These are phyloP conservation scores for Pseudochirops cupreus DNA, from an alignment of 2,797 vertebrate genomes.

Conservation along the genomic window DNA sequence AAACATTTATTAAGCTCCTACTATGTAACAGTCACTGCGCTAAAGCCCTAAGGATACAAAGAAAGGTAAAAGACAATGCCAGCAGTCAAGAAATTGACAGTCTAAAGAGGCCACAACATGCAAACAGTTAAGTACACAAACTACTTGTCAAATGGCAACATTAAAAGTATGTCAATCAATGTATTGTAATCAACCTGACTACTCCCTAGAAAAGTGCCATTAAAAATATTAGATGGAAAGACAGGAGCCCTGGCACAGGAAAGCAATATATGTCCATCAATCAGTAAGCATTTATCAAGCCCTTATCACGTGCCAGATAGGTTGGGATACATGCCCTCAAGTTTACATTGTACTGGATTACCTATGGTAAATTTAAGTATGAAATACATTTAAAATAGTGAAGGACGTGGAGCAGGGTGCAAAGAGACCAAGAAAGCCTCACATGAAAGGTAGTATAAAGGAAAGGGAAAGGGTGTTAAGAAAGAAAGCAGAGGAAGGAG, in stretches of 20 bases:
- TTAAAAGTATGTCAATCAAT: neutral
- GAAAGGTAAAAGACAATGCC: too few species aligned
- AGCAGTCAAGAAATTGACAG: too few species aligned
- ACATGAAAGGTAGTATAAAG: neutral
- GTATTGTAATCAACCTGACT: neutral
- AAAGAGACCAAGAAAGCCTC: neutral
- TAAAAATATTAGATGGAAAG: neutral
- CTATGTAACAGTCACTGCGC: too few species aligned
- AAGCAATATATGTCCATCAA: neutral
- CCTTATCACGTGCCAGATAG: neutral
- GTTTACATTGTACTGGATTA: neutral
- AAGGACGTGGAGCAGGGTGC: neutral
- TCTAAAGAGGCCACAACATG: too few species aligned
- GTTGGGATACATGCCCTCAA: neutral
- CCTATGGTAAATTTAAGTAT: neutral
- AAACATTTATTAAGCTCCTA: too few species aligned
- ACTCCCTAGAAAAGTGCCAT: neutral
- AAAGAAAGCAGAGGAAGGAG: neutral
- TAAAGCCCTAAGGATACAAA: too few species aligned
- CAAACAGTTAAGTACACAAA: too few species aligned
- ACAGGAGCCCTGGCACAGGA: neutral
- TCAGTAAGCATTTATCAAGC: neutral
- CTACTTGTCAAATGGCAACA: too few species aligned
- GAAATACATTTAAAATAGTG: neutral
- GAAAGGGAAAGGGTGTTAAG: neutral